phyloP scores from a whole-genome alignment of 2,113 vertebrate genomes.

The Numida meleagris region DNA sequence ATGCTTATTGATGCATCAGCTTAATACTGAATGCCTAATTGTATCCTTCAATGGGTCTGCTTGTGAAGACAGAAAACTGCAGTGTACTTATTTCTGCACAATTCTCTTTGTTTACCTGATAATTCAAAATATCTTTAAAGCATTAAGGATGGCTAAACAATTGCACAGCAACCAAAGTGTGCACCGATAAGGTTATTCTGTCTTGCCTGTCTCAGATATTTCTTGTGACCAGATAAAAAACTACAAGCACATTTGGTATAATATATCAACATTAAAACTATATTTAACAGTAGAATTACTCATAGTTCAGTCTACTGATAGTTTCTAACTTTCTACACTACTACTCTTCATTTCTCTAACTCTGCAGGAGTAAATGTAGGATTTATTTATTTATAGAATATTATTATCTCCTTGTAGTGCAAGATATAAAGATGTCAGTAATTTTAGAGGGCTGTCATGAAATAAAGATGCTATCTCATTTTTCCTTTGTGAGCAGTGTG shows the following conservation, averaged over 20 bases:
- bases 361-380: background rate
- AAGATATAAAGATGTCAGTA: background rate
- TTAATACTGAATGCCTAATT: background rate
- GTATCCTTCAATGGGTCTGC: background rate
- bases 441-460: background rate
- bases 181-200: conserved; percentile 58
- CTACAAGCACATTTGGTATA: conserved; percentile 48
- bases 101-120: background rate
- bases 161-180: conserved; percentile 26
- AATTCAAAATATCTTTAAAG: background rate
- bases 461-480: background rate
- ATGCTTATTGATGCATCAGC: background rate
- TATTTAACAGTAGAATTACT: background rate
- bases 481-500: background rate
- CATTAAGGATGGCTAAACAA: conserved; percentile 73
- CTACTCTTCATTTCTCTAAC: background rate
- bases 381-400: background rate
- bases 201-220: conserved; percentile 44
- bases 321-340: background rate
- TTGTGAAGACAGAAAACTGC: background rate
- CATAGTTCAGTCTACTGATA: background rate
- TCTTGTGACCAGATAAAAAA: background rate
- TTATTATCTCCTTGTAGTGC: background rate
- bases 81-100: background rate
- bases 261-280: conserved; percentile 16